Conservation (phyloP, 1,140 invertebrate genomes). For the Drosophila albomicans region DNA sequence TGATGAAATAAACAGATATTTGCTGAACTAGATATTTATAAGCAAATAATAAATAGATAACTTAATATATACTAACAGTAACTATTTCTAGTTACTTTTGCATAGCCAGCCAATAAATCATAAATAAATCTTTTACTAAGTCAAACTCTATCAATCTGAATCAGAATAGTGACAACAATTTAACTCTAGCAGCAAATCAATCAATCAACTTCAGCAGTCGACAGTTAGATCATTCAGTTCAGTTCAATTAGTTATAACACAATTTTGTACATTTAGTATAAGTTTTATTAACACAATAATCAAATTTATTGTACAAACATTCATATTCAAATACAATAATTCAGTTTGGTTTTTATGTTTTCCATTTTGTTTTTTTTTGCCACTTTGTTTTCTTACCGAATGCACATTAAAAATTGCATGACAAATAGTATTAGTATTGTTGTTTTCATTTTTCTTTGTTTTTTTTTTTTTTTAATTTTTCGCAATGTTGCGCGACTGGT, state of each 20-base stretch:
- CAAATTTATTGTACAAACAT: slow-evolving; percentile 69
- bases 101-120: too few species aligned
- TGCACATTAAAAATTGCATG: slow-evolving; percentile 14
- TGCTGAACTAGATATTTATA: too few species aligned
- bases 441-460: too few species aligned
- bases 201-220: background rate
- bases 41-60: too few species aligned
- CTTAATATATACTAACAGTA: too few species aligned
- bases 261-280: slow-evolving; percentile 46
- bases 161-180: too few species aligned
- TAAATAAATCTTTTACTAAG: too few species aligned
- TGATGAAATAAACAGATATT: too few species aligned
- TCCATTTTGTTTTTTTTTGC: slow-evolving; percentile 14
- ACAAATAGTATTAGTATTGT: background rate
- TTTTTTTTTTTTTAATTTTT: background rate
- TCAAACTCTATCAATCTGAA: too few species aligned
- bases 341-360: slow-evolving; percentile 17
- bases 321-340: slow-evolving; percentile 66
- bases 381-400: slow-evolving; percentile 14
- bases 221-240: too few species aligned
- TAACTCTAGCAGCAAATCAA: background rate
- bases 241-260: too few species aligned
- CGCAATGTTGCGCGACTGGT: slow-evolving; percentile 20
- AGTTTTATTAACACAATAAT: slow-evolving; percentile 74
- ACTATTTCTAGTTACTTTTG: too few species aligned